Evolutionary conservation across 2,888 invertebrate genomes (phyloP).

Genomic region (Crocallis elinguaria): DNA sequence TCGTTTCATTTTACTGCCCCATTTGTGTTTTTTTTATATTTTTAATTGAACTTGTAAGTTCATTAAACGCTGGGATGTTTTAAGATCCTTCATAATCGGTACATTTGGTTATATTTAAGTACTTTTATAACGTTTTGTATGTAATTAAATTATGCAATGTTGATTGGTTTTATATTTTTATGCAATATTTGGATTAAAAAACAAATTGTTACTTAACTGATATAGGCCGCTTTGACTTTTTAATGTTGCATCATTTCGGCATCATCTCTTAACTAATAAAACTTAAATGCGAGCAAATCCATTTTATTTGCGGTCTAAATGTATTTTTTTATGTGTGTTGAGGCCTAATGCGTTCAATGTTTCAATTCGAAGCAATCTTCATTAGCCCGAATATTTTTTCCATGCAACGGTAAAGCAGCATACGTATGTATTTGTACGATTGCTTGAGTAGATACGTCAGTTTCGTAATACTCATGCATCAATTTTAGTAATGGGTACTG

Average conservation of each 20-base stretch:
- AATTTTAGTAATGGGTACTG: slow-evolving; percentile 61
- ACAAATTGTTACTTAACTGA: neutral
- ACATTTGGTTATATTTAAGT: slow-evolving; percentile 11
- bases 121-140: neutral
- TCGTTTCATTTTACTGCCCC: slow-evolving; percentile 18
- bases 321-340: slow-evolving; percentile 9
- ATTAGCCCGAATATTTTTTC: slow-evolving; percentile 34
- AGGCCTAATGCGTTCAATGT: slow-evolving; percentile 23
- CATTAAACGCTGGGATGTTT: slow-evolving; percentile 10
- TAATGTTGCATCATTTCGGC: slow-evolving; percentile 6
- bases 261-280: neutral
- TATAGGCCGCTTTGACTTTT: neutral
- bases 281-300: slow-evolving; percentile 1
- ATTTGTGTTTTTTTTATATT: slow-evolving; percentile 14
- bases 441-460: slow-evolving; percentile 40
- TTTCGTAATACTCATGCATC: slow-evolving; percentile 40
- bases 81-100: slow-evolving; percentile 8
- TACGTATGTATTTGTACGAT: slow-evolving; percentile 31
- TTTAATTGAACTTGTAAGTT: slow-evolving; percentile 19
- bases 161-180: neutral
- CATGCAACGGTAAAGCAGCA: slow-evolving; percentile 36
- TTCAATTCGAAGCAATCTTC: slow-evolving; percentile 40
- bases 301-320: slow-evolving; percentile 1
- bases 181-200: neutral
- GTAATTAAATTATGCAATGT: neutral